Conservation (phyloP, 2,113 vertebrate genomes). For the Ictalurus furcatus region DNA sequence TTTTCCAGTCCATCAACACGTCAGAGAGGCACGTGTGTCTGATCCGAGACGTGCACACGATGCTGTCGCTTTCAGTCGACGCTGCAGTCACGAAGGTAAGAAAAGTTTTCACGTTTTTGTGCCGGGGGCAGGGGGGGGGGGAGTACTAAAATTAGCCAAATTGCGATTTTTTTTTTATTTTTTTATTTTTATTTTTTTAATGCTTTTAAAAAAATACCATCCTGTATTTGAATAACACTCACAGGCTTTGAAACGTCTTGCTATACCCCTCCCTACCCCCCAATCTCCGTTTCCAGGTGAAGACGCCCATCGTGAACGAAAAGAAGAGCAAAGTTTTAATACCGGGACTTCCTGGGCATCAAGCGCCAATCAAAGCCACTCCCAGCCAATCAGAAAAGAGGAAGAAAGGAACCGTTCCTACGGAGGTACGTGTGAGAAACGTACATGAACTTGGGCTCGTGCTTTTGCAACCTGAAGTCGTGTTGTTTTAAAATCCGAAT, state of each 20-base stretch:
- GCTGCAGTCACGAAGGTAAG: constrained; percentile 87
- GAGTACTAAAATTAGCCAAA: too few species aligned
- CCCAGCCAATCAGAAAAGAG: constrained; percentile 77
- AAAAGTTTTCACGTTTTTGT: too few species aligned
- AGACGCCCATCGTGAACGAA: constrained; percentile 82
- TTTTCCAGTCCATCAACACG: constrained; percentile 79
- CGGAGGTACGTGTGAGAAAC: constrained; percentile 74
- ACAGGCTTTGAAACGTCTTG: background rate
- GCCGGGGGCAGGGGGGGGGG: too few species aligned
- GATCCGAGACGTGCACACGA: constrained; percentile 84
- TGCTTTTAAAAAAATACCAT: too few species aligned
- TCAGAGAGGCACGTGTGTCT: constrained; percentile 87
- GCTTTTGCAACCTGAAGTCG: background rate
- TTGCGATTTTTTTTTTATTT: too few species aligned
- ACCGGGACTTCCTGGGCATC: constrained; percentile 94
- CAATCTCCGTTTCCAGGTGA: constrained; percentile 74
- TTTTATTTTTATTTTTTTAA: background rate
- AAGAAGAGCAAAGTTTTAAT: constrained; percentile 85
- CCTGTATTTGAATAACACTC: background rate
- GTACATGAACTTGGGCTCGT: background rate
- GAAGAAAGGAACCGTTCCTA: constrained; percentile 74
- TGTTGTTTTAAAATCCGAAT: background rate
- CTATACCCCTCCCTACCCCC: background rate
- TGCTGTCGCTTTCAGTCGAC: constrained; percentile 82
- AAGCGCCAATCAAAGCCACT: constrained; percentile 73